Percentiles rank a stretch among this genome's conserved stretches.
phyloP scores from a whole-genome alignment of 2,113 vertebrate species.

The Mionectes macconnelli region DNA sequence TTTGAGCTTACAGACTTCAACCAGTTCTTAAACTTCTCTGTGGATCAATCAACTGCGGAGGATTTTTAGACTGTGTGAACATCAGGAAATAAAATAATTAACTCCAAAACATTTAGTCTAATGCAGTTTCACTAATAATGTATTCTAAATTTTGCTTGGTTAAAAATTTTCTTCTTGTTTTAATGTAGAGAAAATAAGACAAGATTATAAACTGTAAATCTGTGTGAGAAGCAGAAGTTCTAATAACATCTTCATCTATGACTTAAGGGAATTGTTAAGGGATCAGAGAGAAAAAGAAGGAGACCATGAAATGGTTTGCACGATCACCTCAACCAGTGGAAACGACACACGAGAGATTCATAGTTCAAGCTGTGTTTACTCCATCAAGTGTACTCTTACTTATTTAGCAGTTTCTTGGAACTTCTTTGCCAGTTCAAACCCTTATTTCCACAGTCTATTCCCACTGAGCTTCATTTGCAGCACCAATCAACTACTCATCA shows the following conservation, averaged over 20 bases:
- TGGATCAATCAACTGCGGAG: not conserved
- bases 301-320: not conserved
- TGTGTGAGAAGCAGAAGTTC: not conserved
- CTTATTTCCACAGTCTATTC: not conserved
- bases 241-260: not conserved
- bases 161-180: not conserved
- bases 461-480: not conserved
- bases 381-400: not conserved
- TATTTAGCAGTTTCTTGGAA: not conserved
- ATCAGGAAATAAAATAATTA: not conserved
- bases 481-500: not conserved
- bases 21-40: not conserved
- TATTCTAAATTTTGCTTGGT: not conserved
- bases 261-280: not conserved
- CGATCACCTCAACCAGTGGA: not conserved
- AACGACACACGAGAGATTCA: not conserved
- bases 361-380: not conserved
- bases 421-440: not conserved
- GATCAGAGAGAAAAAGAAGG: not conserved
- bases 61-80: not conserved
- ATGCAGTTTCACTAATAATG: not conserved
- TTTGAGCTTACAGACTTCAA: not conserved
- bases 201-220: not conserved
- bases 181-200: not conserved
- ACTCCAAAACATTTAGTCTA: not conserved